Evolutionary conservation across 2,888 invertebrate genomes (phyloP), one percentile per base, ranked within the genome.

Genomic region (Lobophora halterata): DNA sequence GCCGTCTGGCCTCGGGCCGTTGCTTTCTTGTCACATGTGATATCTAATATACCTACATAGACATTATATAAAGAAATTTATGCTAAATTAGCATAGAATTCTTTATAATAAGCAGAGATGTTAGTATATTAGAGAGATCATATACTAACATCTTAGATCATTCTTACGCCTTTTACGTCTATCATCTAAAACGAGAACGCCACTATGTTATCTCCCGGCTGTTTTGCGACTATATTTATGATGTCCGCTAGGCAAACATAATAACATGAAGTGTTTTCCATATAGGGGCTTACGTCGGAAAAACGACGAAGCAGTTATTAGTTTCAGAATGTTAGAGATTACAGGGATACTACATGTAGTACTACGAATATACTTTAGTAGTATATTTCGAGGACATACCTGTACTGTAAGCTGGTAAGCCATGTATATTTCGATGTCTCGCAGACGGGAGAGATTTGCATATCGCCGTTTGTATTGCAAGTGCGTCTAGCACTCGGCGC

Each of bases 381-480:
- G 39, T 31, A 31, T 34, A 35, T 32, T 38, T 47, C 44, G 45
- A 56, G 52, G 57, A 57, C 55, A 49, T 60, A 58, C 56, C 64
- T 60, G 66, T 55, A 14, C n/a, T n/a, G n/a, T n/a, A n/a, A n/a
- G n/a, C n/a, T 30, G 19, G 25, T 56, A 53, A 51, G 54, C 62
- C 58, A 68, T 66, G 65, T 65, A 68, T 71, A 74, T 70, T 55
- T 55, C 60, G n/a, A n/a, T n/a, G 55, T 65, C 61, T 61, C 61
- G 56, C 63, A 66, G 65, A 61, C 63, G 53, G 60, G 66, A 61
- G 55, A 61, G 61, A 81, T 81, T 82, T 76, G 74, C 80, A 81
- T 81, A 71, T 65, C 64, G 65, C 65, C 69, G 65, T 69, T 73
- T 73, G 71, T 77, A 70, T 79, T 79, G 69, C 72, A 66, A 73